A percentile compares a stretch with the other conserved stretches of the same genome.
These are phyloP conservation scores for Zenarchopterus dispar DNA, from an alignment of 2,797 vertebrate genomes.

Conservation along the genomic window DNA sequence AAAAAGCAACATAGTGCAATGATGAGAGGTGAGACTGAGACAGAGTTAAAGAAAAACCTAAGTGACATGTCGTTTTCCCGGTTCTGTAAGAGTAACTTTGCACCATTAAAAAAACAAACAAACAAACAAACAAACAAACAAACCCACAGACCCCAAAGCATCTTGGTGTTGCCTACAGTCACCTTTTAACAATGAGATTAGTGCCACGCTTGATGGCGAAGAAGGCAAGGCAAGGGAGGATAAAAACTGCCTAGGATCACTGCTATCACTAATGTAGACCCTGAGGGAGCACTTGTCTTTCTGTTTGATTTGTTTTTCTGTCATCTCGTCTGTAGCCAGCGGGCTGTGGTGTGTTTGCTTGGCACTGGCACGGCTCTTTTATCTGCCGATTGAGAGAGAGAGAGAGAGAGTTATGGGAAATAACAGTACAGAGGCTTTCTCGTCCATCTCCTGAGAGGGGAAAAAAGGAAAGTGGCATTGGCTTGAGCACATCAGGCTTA, in stretches of 20 bases:
- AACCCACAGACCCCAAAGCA: conserved; percentile 24
- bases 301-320: conserved; percentile 71
- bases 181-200: conserved; percentile 67
- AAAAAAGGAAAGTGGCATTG: conserved; percentile 3
- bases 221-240: conserved; percentile 31
- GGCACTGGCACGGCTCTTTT: conserved; percentile 48
- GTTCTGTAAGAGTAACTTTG: conserved; percentile 41
- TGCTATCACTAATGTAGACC: conserved; percentile 67
- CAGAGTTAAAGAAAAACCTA: conserved; percentile 31
- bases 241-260: conserved; percentile 56
- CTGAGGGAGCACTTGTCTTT: conserved; percentile 59
- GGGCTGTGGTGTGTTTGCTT: conserved; percentile 60
- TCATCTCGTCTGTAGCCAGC: conserved; percentile 63
- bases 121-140: conserved; percentile 17
- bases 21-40: conserved; percentile 18
- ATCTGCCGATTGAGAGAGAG: conserved; percentile 55
- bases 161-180: conserved; percentile 37
- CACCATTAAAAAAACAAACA: conserved; percentile 18
- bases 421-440: conserved; percentile 47
- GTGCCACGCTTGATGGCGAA: conserved; percentile 40
- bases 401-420: conserved; percentile 21
- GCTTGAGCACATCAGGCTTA: conserved; percentile 2
- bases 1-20: conserved; percentile 15
- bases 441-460: conserved; percentile 10
- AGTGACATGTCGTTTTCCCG: conserved; percentile 41